Percentiles rank a stretch among this genome's conserved stretches.
These are phyloP conservation scores for Tragulus kanchil DNA, from an alignment of 2,113 vertebrate species.

Conservation along the genomic window DNA sequence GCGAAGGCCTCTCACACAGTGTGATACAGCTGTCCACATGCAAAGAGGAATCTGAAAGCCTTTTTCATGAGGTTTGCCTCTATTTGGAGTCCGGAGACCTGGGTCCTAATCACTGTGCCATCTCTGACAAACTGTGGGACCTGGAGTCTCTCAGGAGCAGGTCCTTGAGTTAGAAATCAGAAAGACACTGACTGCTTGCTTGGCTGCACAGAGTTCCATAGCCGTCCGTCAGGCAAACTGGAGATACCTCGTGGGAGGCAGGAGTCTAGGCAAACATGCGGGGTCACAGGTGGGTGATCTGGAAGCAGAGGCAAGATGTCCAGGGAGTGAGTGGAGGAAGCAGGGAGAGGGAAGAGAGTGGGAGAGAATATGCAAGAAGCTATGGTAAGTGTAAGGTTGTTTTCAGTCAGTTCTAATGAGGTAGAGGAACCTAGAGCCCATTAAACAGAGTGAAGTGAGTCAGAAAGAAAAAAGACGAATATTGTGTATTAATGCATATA, in stretches of 20 bases:
- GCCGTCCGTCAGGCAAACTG: background rate
- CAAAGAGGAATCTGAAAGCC: background rate
- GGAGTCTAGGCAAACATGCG: background rate
- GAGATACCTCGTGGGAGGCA: background rate
- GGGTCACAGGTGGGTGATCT: background rate
- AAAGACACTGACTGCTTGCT: background rate
- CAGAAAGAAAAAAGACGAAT: background rate
- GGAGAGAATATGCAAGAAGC: background rate
- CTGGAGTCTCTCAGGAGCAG: background rate
- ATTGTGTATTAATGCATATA: background rate
- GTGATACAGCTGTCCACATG: background rate
- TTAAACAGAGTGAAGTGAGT: background rate
- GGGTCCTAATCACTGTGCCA: too few relatives aligned
- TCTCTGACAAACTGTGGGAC: background rate
- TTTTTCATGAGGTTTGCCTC: background rate
- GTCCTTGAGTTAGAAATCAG: background rate
- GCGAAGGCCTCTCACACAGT: background rate
- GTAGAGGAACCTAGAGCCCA: background rate
- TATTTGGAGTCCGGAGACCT: background rate
- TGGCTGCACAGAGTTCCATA: background rate
- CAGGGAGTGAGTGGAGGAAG: background rate
- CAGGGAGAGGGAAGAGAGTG: background rate
- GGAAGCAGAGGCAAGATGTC: background rate
- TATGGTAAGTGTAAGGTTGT: background rate
- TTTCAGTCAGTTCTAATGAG: background rate